Conservation (phyloP, 2,888 invertebrate species). For the Dasypolia templi region DNA sequence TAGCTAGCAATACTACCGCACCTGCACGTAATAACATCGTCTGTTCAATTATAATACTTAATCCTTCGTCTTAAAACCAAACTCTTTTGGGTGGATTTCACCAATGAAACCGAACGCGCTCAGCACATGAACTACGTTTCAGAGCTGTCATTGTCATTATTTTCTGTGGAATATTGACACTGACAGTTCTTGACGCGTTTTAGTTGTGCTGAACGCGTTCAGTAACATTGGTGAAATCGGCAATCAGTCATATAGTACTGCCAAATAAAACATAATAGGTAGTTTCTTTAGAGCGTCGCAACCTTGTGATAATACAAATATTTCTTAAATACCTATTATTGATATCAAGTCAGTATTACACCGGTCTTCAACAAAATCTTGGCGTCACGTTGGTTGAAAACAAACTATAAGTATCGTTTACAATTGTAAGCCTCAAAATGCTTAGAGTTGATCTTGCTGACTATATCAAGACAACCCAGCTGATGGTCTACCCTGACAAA, state of each 20-base stretch:
- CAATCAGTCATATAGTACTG: slow-evolving; percentile 54
- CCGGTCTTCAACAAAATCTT: slow-evolving; percentile 56
- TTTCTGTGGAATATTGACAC: too few relatives aligned
- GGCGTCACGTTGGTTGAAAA: slow-evolving; percentile 51
- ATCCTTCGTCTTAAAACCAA: slow-evolving; percentile 67
- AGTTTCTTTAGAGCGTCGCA: slow-evolving; percentile 72
- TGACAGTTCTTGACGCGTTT: too few relatives aligned
- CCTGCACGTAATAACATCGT: slow-evolving; percentile 69
- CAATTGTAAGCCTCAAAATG: slow-evolving; percentile 65
- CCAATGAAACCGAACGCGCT: too few relatives aligned
- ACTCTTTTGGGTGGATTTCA: too few relatives aligned
- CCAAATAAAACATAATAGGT: slow-evolving; percentile 53
- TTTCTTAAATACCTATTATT: slow-evolving; percentile 55
- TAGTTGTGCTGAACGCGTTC: too few relatives aligned
- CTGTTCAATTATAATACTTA: slow-evolving; percentile 59
- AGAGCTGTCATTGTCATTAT: too few relatives aligned
- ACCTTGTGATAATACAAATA: slow-evolving; percentile 60
- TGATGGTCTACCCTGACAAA: slow-evolving; percentile 65
- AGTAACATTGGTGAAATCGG: too few relatives aligned
- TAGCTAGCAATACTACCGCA: slow-evolving; percentile 68
- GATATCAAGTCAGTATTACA: slow-evolving; percentile 63
- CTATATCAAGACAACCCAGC: slow-evolving; percentile 86
- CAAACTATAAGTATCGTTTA: slow-evolving; percentile 48
- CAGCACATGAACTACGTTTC: too few relatives aligned
- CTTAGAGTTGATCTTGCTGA: slow-evolving; percentile 85